Evolutionary conservation across 2,797 vertebrate species (phyloP).

Genomic region (Paedocypris micromegethes): DNA sequence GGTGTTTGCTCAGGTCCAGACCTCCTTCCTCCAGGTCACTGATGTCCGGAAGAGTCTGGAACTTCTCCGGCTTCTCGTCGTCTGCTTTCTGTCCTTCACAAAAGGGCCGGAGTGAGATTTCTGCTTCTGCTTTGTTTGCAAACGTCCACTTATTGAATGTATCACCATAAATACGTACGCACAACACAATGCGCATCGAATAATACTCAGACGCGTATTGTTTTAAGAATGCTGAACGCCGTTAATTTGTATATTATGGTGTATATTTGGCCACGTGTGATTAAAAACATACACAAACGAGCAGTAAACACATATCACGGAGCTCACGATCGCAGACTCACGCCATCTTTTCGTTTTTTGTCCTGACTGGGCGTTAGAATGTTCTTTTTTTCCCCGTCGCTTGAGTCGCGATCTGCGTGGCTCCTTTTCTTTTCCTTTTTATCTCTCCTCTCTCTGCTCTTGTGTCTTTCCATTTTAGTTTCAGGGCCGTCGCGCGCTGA

Average conservation of each 20-base stretch:
- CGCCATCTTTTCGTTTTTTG: not conserved
- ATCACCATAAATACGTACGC: too few species aligned
- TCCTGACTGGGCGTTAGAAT: conserved; percentile 54
- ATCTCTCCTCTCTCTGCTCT: conserved; percentile 60
- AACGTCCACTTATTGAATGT: not conserved
- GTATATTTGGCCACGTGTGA: too few species aligned
- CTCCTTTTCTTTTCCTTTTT: conserved; percentile 67
- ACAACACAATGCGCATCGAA: too few species aligned
- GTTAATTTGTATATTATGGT: too few species aligned
- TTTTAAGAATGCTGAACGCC: too few species aligned
- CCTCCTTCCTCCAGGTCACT: conserved; percentile 95
- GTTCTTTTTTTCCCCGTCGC: conserved; percentile 57
- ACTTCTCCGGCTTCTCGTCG: conserved; percentile 67
- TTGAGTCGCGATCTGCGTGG: conserved; percentile 56
- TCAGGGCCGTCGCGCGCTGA: not conserved
- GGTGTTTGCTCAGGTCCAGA: conserved; percentile 78
- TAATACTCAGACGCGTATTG: too few species aligned
- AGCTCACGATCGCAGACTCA: too few species aligned
- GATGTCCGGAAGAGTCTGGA: conserved; percentile 71
- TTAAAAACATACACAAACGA: too few species aligned
- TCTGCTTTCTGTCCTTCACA: conserved; percentile 60
- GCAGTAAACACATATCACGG: too few species aligned
- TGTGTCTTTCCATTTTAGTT: conserved; percentile 51
- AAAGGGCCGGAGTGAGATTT: not conserved
- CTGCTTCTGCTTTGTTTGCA: too few species aligned